phyloP scores from a whole-genome alignment of 2,888 invertebrate genomes.

The Coenonympha glycerion region DNA sequence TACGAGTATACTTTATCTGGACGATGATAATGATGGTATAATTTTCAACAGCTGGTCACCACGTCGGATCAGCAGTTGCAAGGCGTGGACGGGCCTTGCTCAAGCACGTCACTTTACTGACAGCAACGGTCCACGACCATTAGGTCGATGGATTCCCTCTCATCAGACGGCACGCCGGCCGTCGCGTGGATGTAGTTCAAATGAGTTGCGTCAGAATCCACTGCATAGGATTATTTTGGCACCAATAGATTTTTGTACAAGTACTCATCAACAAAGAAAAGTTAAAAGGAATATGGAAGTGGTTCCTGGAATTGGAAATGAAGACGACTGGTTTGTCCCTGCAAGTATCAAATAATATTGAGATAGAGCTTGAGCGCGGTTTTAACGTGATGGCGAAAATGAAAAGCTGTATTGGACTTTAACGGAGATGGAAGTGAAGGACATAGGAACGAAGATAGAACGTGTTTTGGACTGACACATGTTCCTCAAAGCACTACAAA shows the following conservation, averaged over 20 bases:
- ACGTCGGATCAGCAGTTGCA: constrained; percentile 59
- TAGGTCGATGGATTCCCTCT: constrained; percentile 61
- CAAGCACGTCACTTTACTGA: constrained; percentile 72
- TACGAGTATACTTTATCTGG: too few species aligned
- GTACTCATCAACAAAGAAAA: not conserved
- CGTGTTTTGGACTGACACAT: too few species aligned
- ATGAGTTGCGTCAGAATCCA: not conserved
- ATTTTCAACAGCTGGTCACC: constrained; percentile 48
- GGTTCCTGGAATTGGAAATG: not conserved
- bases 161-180: constrained; percentile 61
- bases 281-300: not conserved
- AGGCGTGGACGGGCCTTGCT: constrained; percentile 69
- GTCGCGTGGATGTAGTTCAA: constrained; percentile 64
- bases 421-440: too few species aligned
- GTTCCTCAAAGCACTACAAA: too few species aligned
- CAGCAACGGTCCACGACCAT: constrained; percentile 51
- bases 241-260: not conserved
- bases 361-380: too few species aligned
- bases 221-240: not conserved
- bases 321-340: too few species aligned
- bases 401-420: too few species aligned
- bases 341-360: too few species aligned
- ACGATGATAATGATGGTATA: too few species aligned
- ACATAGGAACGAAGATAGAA: too few species aligned
- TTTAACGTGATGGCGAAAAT: too few species aligned